A percentile compares a stretch with the other conserved stretches of the same genome.
Evolutionary conservation across 1,140 invertebrate species (phyloP).

Genomic region (Araneus ventricosus): DNA sequence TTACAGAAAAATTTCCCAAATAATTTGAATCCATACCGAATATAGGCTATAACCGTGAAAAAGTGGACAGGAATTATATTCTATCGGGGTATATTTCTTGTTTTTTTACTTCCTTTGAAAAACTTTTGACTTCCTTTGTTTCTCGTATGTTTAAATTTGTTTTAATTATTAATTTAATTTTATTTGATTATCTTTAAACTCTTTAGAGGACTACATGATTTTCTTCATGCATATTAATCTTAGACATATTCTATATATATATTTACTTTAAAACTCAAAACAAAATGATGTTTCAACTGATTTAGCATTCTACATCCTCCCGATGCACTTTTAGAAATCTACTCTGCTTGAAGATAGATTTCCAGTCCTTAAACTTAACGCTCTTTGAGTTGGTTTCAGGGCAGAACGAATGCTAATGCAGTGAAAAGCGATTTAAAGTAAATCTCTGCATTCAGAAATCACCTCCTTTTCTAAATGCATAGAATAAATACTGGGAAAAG

Average conservation of each 20-base stretch:
- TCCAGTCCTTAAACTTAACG: background rate
- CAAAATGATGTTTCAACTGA: background rate
- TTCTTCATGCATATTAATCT: too few relatives aligned
- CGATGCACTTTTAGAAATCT: background rate
- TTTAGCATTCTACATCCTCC: background rate
- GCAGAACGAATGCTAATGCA: background rate
- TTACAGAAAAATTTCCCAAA: too few relatives aligned
- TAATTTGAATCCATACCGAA: too few relatives aligned
- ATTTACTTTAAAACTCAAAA: background rate
- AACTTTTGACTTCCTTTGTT: too few relatives aligned
- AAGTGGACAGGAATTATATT: too few relatives aligned
- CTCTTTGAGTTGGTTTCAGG: background rate
- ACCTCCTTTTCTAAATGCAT: background rate
- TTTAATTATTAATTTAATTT: too few relatives aligned
- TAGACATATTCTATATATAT: background rate
- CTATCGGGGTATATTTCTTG: too few relatives aligned
- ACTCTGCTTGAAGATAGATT: background rate
- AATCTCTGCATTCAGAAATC: background rate
- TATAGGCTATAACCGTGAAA: too few relatives aligned
- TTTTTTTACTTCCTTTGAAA: too few relatives aligned
- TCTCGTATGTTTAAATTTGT: too few relatives aligned
- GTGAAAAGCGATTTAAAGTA: conserved; percentile 1
- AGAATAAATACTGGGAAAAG: background rate
- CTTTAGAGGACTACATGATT: too few relatives aligned
- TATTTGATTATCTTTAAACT: too few relatives aligned